Evolutionary conservation across 2,113 vertebrate genomes (phyloP).

Genomic region (Raja brachyura): DNA sequence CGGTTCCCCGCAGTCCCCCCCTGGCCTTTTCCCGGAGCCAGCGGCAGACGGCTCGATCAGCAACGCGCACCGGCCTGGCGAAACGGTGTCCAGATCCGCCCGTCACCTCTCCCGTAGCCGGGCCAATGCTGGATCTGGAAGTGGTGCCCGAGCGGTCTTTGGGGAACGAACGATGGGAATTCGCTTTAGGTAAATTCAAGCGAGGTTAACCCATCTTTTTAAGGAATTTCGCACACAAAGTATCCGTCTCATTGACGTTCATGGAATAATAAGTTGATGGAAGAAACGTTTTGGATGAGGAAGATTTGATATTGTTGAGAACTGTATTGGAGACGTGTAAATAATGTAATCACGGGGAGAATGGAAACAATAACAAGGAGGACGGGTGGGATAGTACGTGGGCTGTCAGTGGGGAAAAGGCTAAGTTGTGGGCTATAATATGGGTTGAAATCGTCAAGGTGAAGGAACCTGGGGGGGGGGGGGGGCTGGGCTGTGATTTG

Average conservation of each 20-base stretch:
- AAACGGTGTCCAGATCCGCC: not conserved
- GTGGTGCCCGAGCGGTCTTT: constrained; percentile 97
- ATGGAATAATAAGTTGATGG: too few relatives aligned
- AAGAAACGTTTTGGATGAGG: too few relatives aligned
- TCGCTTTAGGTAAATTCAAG: constrained; percentile 76
- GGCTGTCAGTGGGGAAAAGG: not conserved
- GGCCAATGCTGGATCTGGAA: constrained; percentile 98
- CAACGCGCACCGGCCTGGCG: not conserved
- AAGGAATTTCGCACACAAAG: not conserved
- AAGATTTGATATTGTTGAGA: not conserved
- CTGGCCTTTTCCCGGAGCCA: not conserved
- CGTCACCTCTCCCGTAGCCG: constrained; percentile 45
- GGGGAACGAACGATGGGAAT: constrained; percentile 99
- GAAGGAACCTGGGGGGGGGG: not conserved
- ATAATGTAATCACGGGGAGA: not conserved
- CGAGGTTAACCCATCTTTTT: not conserved
- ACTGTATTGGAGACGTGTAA: not conserved
- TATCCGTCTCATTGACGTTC: too few relatives aligned
- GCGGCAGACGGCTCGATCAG: not conserved
- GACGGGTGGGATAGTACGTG: not conserved
- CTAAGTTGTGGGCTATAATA: not conserved
- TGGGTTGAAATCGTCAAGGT: not conserved
- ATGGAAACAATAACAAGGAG: not conserved
- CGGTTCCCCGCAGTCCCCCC: not conserved
- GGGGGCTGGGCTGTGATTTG: not conserved